phyloP scores from a whole-genome alignment of 2,888 invertebrate genomes.

The Campoletis raptor region DNA sequence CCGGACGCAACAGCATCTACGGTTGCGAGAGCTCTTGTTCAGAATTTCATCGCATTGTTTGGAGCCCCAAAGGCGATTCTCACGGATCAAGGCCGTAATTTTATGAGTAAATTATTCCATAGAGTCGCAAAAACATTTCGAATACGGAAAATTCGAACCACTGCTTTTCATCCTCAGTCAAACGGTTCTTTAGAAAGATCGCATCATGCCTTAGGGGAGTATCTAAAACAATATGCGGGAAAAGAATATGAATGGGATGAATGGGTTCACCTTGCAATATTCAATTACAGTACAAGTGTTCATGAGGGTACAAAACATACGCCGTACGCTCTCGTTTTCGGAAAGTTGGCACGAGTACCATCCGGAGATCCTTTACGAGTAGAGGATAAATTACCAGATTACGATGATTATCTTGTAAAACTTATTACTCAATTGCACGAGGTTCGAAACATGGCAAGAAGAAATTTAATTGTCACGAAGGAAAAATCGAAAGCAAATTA shows the following conservation, averaged over 20 bases:
- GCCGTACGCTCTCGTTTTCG: not conserved
- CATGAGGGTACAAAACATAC: conserved; percentile 59
- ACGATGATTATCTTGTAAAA: conserved; percentile 55
- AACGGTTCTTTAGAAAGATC: conserved; percentile 39
- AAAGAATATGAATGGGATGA: conserved; percentile 42
- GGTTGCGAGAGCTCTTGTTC: not conserved
- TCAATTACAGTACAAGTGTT: conserved; percentile 62
- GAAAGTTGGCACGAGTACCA: not conserved
- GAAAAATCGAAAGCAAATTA: conserved; percentile 52
- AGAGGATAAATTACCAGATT: conserved; percentile 30
- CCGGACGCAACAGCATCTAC: no score
- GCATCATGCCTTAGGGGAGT: conserved; percentile 25
- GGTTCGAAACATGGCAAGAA: conserved; percentile 26
- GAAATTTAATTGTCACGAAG: conserved; percentile 58
- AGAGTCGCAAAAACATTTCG: conserved; percentile 18
- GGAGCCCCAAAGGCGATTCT: conserved; percentile 40
- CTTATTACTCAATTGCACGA: conserved; percentile 24
- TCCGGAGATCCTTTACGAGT: not conserved
- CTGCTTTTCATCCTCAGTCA: conserved; percentile 30
- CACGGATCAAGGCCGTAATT: conserved; percentile 51
- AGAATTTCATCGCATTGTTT: conserved; percentile 27
- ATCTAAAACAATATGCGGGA: conserved; percentile 26
- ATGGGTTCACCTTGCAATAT: conserved; percentile 28
- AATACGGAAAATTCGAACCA: conserved; percentile 26
- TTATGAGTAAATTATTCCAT: conserved; percentile 31